Evolutionary conservation across 2,797 vertebrate species (phyloP), one percentile per base, ranked within the genome.

Genomic region (Trachurus trachurus): DNA sequence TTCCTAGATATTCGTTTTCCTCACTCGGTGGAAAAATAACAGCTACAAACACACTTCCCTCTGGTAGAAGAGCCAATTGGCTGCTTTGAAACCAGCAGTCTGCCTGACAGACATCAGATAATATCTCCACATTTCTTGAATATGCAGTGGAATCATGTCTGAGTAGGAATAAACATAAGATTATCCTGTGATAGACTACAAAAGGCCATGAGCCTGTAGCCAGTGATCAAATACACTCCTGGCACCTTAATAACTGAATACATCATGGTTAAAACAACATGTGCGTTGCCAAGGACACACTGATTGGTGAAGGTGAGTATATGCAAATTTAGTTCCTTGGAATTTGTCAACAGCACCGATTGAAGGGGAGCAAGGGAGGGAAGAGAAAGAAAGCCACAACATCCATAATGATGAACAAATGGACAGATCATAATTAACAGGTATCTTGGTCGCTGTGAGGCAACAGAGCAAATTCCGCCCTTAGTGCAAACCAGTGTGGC

Each of bases 281-380:
- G 57, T 73, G 83, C 29, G 6, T 83, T 84, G 83, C 79, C 87
- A 93, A 93, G 93, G 91, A 92, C 92, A 82, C 72, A 5, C 77
- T 84, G 87, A 88, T 85, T 85, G 86, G 85, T 5, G 72, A 92
- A 93, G 92, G 92, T 88, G 77, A 87, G 65, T 19, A 11, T 86
- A 91, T 91, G 89, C 82, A 83, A 93, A 93, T 93, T 9, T 37
- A 13, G 21, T 68, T 83, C 63, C 80, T 86, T 80, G 53, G 72
- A 90, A 85, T 87, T 85, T 91, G 89, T 91, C 91, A 92, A 90
- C 81, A 84, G 69, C 82, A 82, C 53, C 74, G 21, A 65, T 52
- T 84, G 64, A 76, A 82, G 59, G 63, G 42, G 52, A 74, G 69
- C 12, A 2, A 72, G 66, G 63, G 69, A 62, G 40, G 47, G 57